phyloP scores from a whole-genome alignment of 2,113 vertebrate species.

The Catagonus wagneri region DNA sequence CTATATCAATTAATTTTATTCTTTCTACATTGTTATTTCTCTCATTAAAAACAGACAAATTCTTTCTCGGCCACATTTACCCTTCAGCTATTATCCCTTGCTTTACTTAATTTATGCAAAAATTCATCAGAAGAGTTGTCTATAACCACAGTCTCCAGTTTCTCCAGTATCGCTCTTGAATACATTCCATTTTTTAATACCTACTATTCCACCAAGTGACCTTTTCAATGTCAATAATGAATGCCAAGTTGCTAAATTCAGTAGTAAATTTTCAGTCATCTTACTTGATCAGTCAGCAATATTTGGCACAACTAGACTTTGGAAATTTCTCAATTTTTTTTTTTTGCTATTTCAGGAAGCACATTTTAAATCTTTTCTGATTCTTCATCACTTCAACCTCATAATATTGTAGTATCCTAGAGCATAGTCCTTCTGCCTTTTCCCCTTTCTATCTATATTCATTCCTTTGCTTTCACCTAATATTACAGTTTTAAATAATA shows the following conservation, averaged over 20 bases:
- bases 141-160: neutral
- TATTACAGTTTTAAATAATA: neutral
- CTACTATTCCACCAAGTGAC: neutral
- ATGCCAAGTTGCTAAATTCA: neutral
- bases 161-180: neutral
- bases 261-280: neutral
- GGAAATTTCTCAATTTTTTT: neutral
- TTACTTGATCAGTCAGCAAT: neutral
- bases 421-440: neutral
- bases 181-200: neutral
- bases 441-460: neutral
- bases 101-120: neutral
- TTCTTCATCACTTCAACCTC: neutral
- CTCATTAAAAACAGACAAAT: neutral
- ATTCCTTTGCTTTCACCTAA: neutral
- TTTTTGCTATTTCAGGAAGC: neutral
- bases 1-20: neutral
- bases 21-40: neutral
- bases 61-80: neutral
- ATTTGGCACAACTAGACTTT: neutral
- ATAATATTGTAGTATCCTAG: neutral
- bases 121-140: neutral
- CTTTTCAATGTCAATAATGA: neutral
- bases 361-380: neutral
- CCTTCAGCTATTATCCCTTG: neutral